Conservation (phyloP, 2,113 vertebrate species). For the Ginglymostoma cirratum region DNA sequence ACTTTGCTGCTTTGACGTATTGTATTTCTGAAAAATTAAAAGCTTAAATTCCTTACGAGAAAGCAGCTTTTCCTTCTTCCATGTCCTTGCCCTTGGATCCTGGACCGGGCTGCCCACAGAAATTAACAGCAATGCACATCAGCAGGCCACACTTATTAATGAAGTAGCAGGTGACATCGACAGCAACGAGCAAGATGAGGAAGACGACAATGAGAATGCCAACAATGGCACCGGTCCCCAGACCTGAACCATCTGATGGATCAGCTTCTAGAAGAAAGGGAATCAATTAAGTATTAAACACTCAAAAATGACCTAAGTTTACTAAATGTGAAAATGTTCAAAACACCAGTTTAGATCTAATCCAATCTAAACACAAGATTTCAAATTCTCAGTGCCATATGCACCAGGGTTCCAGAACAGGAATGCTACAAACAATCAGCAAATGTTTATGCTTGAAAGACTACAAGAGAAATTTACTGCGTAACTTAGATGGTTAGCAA, state of each 20-base stretch:
- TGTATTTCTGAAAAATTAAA: no score
- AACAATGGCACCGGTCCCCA: constrained; percentile 80
- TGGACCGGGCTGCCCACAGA: constrained; percentile 81
- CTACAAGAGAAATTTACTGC: neutral
- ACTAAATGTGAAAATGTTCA: neutral
- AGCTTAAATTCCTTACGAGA: constrained; percentile 72
- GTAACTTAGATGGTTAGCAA: neutral
- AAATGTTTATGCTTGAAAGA: neutral
- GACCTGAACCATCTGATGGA: constrained; percentile 59
- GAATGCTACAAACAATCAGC: neutral
- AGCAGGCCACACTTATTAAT: constrained; percentile 95
- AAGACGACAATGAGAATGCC: constrained; percentile 88
- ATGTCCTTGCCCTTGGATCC: constrained; percentile 84
- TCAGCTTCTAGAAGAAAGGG: constrained; percentile 49
- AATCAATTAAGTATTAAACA: neutral
- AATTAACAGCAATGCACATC: constrained; percentile 94
- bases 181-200: constrained; percentile 79
- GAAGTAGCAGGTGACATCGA: constrained; percentile 95
- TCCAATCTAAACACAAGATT: neutral
- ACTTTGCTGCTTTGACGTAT: neutral
- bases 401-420: neutral
- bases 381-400: neutral
- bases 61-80: constrained; percentile 86
- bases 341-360: neutral
- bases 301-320: neutral